A percentile compares a stretch with the other conserved stretches of the same genome.
These are phyloP conservation scores for Chamaea fasciata DNA, from an alignment of 2,113 vertebrate genomes.

Conservation along the genomic window DNA sequence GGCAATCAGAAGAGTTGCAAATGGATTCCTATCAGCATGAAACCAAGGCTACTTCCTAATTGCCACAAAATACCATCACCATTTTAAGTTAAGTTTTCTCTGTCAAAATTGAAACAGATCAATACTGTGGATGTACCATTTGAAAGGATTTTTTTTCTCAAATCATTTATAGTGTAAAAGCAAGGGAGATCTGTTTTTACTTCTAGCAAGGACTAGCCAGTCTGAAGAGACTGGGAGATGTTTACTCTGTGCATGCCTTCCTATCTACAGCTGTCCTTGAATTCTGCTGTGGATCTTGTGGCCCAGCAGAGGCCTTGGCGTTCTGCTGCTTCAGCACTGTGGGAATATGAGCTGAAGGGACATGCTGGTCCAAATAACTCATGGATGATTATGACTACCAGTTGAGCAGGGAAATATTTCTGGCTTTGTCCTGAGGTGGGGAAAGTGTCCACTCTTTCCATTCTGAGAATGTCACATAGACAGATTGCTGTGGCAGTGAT, in stretches of 20 bases:
- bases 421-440: constrained; percentile 26
- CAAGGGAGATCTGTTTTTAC: neutral
- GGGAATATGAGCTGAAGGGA: neutral
- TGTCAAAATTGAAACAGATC: neutral
- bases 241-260: neutral
- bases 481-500: neutral
- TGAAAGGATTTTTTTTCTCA: neutral
- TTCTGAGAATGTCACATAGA: constrained; percentile 33
- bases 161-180: neutral
- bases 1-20: neutral
- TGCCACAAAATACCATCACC: neutral
- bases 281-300: neutral
- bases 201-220: neutral
- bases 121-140: neutral
- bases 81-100: neutral
- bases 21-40: neutral
- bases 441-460: constrained; percentile 16
- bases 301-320: neutral
- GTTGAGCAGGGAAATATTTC: neutral
- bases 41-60: neutral
- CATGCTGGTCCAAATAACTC: neutral
- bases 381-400: neutral
- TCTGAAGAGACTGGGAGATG: neutral
- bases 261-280: neutral
- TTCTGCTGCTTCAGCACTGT: neutral